phyloP scores from a whole-genome alignment of 1,140 invertebrate genomes.

The Scaptomyza pallida region DNA sequence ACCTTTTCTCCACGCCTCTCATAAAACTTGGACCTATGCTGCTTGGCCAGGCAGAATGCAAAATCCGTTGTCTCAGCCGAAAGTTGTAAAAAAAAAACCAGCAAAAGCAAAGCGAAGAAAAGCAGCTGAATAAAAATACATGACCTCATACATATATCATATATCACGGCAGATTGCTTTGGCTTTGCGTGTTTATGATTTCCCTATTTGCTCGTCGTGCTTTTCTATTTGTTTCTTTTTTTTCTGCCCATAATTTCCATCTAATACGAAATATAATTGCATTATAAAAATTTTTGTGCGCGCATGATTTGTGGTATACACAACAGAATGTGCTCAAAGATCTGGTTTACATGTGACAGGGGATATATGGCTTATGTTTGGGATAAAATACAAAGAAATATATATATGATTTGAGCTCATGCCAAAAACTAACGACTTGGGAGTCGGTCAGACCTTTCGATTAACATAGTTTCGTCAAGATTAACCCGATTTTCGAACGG shows the following conservation, averaged over 20 bases:
- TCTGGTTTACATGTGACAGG: not conserved
- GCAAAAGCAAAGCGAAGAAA: slow-evolving; percentile 10
- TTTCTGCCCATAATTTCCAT: slow-evolving; percentile 38
- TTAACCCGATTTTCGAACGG: too few species aligned
- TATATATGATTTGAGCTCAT: too few species aligned
- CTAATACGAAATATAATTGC: slow-evolving; percentile 69
- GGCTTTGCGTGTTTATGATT: slow-evolving; percentile 70
- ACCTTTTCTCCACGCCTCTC: not conserved
- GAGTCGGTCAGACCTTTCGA: too few species aligned
- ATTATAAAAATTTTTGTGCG: slow-evolving; percentile 51
- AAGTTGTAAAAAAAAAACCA: slow-evolving; percentile 52
- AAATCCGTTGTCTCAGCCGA: slow-evolving; percentile 67
- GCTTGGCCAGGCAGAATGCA: slow-evolving; percentile 43
- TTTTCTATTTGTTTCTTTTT: not conserved
- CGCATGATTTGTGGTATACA: slow-evolving; percentile 46
- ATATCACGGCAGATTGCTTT: slow-evolving; percentile 68
- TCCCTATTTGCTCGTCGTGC: not conserved
- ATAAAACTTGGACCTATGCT: slow-evolving; percentile 29
- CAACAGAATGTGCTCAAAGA: slow-evolving; percentile 4
- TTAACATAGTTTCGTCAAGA: too few species aligned
- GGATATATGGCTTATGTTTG: not conserved
- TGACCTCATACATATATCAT: slow-evolving; percentile 62
- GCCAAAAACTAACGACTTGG: too few species aligned
- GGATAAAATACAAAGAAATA: not conserved
- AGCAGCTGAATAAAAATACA: slow-evolving; percentile 61